A percentile compares a stretch with the other conserved stretches of the same genome.
These are phyloP conservation scores for Carollia perspicillata DNA, from an alignment of 2,113 vertebrate genomes.

Conservation along the genomic window DNA sequence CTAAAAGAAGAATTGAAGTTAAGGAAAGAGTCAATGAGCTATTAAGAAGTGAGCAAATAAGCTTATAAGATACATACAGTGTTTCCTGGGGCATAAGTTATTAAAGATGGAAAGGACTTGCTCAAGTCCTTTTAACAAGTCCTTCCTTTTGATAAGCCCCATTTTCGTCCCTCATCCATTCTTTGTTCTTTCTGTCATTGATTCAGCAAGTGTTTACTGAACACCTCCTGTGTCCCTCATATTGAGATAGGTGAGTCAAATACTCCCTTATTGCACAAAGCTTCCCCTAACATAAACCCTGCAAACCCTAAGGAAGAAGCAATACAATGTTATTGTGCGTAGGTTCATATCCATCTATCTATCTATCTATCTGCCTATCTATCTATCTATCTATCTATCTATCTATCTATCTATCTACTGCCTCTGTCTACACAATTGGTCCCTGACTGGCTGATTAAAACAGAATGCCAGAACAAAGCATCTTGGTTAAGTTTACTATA, in stretches of 20 bases:
- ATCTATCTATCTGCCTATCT: not conserved
- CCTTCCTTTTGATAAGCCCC: not conserved
- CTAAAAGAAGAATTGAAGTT: not conserved
- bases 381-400: not conserved
- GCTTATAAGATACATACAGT: not conserved
- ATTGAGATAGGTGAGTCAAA: not conserved
- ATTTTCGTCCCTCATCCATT: not conserved
- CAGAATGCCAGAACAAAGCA: not conserved
- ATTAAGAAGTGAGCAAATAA: not conserved
- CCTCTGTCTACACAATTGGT: not conserved
- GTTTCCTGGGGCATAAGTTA: not conserved
- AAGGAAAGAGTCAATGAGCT: conserved; percentile 12
- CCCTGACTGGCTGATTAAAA: not conserved
- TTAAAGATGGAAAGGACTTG: conserved; percentile 3
- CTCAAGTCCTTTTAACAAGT: too few relatives aligned
- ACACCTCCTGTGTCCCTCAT: not conserved
- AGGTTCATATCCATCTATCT: not conserved
- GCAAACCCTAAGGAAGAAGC: not conserved
- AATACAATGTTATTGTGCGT: not conserved
- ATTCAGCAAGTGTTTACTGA: not conserved
- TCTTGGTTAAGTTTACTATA: not conserved
- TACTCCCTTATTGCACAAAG: not conserved
- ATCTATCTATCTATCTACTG: not conserved
- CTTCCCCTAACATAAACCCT: not conserved
- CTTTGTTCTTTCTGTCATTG: not conserved